phyloP scores from a whole-genome alignment of 2,797 vertebrate genomes.

The Microctenopoma steveboyesi region DNA sequence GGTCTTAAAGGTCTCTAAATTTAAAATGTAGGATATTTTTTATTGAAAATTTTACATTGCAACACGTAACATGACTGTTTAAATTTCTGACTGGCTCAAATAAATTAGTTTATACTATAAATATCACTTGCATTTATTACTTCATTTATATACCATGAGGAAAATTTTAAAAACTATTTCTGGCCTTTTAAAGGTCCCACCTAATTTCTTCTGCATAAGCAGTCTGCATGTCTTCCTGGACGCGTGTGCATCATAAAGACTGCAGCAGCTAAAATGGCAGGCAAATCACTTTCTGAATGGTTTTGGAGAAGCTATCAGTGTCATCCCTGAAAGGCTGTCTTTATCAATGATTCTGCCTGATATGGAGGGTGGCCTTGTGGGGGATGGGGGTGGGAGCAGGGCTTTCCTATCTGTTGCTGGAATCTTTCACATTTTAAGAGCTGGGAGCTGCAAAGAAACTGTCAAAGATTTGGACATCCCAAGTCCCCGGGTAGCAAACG shows the following conservation, averaged over 20 bases:
- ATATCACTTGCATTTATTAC: slow-evolving; percentile 9
- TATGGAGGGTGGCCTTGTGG: slow-evolving; percentile 41
- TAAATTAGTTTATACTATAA: too few relatives aligned
- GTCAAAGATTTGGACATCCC: slow-evolving; percentile 60
- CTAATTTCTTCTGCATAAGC: slow-evolving; percentile 22
- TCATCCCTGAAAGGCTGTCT: slow-evolving; percentile 84
- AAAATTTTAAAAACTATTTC: slow-evolving; percentile 21
- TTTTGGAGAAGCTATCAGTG: slow-evolving; percentile 89
- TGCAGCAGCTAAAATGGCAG: slow-evolving; percentile 66
- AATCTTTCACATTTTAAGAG: slow-evolving; percentile 69
- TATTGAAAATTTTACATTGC: too few relatives aligned
- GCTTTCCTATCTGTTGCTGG: slow-evolving; percentile 74
- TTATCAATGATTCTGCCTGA: slow-evolving; percentile 86
- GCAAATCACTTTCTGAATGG: slow-evolving; percentile 78
- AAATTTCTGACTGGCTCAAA: too few relatives aligned
- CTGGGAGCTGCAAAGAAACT: slow-evolving; percentile 50
- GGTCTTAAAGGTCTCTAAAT: too few relatives aligned
- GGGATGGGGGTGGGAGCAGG: not conserved
- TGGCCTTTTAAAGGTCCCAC: slow-evolving; percentile 21
- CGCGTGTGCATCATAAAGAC: slow-evolving; percentile 74
- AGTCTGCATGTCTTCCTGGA: slow-evolving; percentile 56
- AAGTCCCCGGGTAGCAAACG: slow-evolving; percentile 41
- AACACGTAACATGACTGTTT: too few relatives aligned
- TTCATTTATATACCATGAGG: slow-evolving; percentile 12
- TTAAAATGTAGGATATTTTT: too few relatives aligned